These are phyloP conservation scores for Botia kubotai DNA, from an alignment of 2,797 vertebrate genomes.

Conservation along the genomic window DNA sequence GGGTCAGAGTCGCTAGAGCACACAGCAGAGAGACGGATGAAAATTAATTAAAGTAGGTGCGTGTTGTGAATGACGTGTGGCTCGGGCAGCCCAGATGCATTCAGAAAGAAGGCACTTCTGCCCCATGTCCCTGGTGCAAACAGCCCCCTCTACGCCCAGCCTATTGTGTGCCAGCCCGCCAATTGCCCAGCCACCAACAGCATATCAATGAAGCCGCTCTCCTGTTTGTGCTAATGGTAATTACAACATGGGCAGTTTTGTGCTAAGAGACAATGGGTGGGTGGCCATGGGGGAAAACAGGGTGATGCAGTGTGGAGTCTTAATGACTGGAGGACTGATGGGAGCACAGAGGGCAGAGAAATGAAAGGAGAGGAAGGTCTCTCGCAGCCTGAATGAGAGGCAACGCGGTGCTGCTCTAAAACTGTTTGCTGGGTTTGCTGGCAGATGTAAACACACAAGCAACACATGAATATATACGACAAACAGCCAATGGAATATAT, in stretches of 20 bases:
- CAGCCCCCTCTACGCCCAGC: constrained; percentile 73
- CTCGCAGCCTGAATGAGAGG: constrained; percentile 32
- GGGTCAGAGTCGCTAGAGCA: constrained; percentile 79
- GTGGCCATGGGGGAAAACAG: constrained; percentile 54
- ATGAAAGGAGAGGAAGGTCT: constrained; percentile 56
- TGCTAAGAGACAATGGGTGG: constrained; percentile 88
- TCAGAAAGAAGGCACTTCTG: constrained; percentile 90
- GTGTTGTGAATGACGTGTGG: constrained; percentile 87
- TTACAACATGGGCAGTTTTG: constrained; percentile 97
- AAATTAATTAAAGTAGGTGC: constrained; percentile 99
- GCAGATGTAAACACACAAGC: neutral
- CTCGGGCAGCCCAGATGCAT: constrained; percentile 90
- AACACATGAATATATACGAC: neutral
- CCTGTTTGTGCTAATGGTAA: constrained; percentile 93
- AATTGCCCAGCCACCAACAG: constrained; percentile 84
- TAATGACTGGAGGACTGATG: constrained; percentile 66
- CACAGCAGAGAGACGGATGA: constrained; percentile 87
- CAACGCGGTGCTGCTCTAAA: constrained; percentile 21
- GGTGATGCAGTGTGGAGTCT: constrained; percentile 49
- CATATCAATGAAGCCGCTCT: constrained; percentile 94
- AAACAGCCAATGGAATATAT: too few species aligned
- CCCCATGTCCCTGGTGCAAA: constrained; percentile 81
- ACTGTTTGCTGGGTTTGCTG: neutral
- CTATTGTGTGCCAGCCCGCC: constrained; percentile 92
- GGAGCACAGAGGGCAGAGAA: constrained; percentile 57